Conservation (phyloP, 2,888 invertebrate species). For the Thyatira batis region DNA sequence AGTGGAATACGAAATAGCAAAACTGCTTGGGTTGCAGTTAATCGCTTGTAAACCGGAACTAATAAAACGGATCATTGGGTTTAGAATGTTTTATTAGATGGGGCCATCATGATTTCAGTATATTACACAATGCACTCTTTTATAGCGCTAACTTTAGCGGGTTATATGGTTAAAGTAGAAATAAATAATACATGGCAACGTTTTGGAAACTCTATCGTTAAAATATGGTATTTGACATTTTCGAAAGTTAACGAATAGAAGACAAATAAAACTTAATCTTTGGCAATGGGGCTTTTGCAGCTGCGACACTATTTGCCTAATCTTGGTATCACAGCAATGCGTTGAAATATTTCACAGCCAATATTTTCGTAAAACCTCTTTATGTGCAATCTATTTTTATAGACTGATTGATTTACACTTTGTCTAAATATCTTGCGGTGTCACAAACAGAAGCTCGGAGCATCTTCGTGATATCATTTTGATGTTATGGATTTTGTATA, state of each 20-base stretch:
- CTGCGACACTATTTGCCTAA: neutral
- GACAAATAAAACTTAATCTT: neutral
- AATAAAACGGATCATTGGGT: constrained; percentile 48
- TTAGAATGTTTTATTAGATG: constrained; percentile 60
- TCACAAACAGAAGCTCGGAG: constrained; percentile 27
- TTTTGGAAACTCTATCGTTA: neutral
- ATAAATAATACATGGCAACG: constrained; percentile 21
- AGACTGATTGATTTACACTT: constrained; percentile 63
- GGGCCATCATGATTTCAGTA: constrained; percentile 62
- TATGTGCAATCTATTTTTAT: constrained; percentile 80
- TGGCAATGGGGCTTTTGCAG: neutral
- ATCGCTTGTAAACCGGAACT: no score
- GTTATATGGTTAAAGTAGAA: constrained; percentile 26
- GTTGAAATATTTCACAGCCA: constrained; percentile 50
- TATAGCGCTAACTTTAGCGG: constrained; percentile 31
- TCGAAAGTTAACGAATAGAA: neutral
- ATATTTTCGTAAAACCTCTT: constrained; percentile 68
- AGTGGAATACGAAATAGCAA: constrained; percentile 39
- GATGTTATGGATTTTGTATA: constrained; percentile 77
- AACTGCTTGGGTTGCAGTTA: constrained; percentile 46
- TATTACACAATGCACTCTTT: constrained; percentile 35
- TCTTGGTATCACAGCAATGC: constrained; percentile 10
- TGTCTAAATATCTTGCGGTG: constrained; percentile 43
- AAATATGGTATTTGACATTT: neutral
- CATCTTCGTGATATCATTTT: constrained; percentile 64